Evolutionary conservation across 2,113 vertebrate species (phyloP).

Genomic region (Neofelis nebulosa): DNA sequence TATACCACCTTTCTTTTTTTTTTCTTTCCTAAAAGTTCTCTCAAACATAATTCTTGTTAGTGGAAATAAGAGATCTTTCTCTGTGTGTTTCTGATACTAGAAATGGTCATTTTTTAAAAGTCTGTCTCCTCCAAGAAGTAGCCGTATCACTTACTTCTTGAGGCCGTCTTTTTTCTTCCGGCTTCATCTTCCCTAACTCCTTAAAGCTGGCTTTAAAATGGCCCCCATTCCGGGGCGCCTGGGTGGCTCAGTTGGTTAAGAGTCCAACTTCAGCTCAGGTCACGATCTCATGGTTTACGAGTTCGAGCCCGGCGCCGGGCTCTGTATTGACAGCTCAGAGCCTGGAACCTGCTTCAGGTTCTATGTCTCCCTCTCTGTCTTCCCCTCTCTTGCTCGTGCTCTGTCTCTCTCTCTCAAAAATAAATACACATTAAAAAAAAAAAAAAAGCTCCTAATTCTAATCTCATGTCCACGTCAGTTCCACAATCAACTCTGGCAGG

Average conservation of each 20-base stretch:
- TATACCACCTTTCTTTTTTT: background rate
- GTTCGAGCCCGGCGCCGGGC: no score
- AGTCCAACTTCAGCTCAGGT: no score
- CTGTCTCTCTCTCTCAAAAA: no score
- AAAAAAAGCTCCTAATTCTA: background rate
- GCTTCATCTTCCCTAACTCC: background rate
- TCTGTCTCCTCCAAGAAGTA: background rate
- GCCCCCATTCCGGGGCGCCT: background rate
- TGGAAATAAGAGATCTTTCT: constrained; percentile 2
- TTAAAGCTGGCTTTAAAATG: background rate
- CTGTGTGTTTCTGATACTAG: background rate
- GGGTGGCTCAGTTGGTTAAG: no score
- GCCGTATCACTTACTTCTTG: background rate
- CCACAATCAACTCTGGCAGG: background rate
- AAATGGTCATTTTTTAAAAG: background rate
- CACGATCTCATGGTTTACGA: no score
- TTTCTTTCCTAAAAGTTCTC: background rate
- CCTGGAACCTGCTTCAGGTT: no score
- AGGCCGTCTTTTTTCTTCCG: background rate
- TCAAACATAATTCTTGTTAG: background rate
- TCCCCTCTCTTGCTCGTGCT: no score
- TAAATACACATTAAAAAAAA: no score
- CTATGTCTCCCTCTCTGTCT: no score
- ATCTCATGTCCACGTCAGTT: background rate
- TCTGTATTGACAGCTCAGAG: no score